Conservation (phyloP, 1,140 invertebrate species). For the Psix sp. region DNA sequence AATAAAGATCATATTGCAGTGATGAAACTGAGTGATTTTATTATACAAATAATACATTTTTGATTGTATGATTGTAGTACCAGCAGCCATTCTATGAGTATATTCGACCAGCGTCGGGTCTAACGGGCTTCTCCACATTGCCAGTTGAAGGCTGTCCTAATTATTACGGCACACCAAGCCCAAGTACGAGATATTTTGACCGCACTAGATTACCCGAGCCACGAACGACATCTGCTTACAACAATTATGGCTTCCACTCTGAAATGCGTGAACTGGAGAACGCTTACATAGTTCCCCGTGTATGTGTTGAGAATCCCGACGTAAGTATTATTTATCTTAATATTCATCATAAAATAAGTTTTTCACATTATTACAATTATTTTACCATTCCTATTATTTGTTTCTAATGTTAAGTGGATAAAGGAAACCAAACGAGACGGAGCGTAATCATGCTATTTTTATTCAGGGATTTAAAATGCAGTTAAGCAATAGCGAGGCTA, state of each 20-base stretch:
- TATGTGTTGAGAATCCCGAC: conserved; percentile 66
- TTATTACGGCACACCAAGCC: conserved; percentile 69
- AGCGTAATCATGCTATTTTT: conserved; percentile 15
- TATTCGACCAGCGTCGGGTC: conserved; percentile 56
- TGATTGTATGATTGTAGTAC: conserved; percentile 43
- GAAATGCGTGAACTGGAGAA: conserved; percentile 72
- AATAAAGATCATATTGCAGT: too few relatives aligned
- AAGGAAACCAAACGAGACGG: too few relatives aligned
- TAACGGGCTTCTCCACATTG: conserved; percentile 32
- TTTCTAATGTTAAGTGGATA: neutral
- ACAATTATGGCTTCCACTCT: conserved; percentile 69
- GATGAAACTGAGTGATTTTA: too few relatives aligned
- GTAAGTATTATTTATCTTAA: too few relatives aligned
- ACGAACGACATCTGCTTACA: conserved; percentile 60
- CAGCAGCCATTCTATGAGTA: conserved; percentile 67
- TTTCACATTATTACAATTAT: too few relatives aligned
- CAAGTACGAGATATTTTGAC: conserved; percentile 49
- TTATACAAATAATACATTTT: neutral
- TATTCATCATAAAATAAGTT: too few relatives aligned
- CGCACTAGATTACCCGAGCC: conserved; percentile 45
- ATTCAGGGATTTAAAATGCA: conserved; percentile 55
- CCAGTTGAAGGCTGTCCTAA: conserved; percentile 58
- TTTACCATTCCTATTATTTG: too few relatives aligned
- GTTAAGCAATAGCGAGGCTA: conserved; percentile 36
- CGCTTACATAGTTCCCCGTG: conserved; percentile 65